A percentile compares a stretch with the other conserved stretches of the same genome.
Conservation (phyloP, 2,888 invertebrate genomes). For the Metallyticus violacea region DNA sequence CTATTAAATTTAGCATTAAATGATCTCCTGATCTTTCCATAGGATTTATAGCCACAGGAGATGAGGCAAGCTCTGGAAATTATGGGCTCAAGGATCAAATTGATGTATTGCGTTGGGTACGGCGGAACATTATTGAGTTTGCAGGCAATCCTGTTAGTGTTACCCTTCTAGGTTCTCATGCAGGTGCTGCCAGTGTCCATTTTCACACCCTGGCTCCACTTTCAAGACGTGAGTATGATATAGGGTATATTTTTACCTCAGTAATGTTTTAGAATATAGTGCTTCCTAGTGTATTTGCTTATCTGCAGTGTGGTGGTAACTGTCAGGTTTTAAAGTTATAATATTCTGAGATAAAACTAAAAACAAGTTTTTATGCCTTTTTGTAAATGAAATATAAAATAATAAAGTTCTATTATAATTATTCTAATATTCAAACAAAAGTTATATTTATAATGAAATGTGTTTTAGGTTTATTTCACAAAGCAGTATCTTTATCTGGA, state of each 20-base stretch:
- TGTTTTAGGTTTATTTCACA: slow-evolving; percentile 27
- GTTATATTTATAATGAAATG: background rate
- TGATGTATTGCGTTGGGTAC: slow-evolving; percentile 30
- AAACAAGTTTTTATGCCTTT: background rate
- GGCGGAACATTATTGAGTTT: slow-evolving; percentile 29
- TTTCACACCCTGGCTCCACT: slow-evolving; percentile 18
- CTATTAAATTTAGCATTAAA: background rate
- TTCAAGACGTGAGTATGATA: slow-evolving; percentile 5
- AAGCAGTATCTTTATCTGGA: slow-evolving; percentile 31
- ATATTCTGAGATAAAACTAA: background rate
- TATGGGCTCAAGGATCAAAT: slow-evolving; percentile 33
- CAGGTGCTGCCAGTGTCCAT: slow-evolving; percentile 32
- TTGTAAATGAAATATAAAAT: too few relatives aligned
- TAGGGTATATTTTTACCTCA: background rate
- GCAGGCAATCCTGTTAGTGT: slow-evolving; percentile 32
- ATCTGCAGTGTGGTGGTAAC: too few relatives aligned
- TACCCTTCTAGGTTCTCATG: slow-evolving; percentile 31
- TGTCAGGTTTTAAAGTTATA: too few relatives aligned
- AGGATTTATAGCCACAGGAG: slow-evolving; percentile 32
- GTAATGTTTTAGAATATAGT: too few relatives aligned
- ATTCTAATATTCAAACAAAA: too few relatives aligned
- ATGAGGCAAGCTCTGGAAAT: slow-evolving; percentile 28
- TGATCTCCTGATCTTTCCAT: background rate
- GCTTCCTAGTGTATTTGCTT: too few relatives aligned
- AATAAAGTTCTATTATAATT: too few relatives aligned